Conservation (phyloP, 2,888 invertebrate species). For the Drosophila engyochracea region DNA sequence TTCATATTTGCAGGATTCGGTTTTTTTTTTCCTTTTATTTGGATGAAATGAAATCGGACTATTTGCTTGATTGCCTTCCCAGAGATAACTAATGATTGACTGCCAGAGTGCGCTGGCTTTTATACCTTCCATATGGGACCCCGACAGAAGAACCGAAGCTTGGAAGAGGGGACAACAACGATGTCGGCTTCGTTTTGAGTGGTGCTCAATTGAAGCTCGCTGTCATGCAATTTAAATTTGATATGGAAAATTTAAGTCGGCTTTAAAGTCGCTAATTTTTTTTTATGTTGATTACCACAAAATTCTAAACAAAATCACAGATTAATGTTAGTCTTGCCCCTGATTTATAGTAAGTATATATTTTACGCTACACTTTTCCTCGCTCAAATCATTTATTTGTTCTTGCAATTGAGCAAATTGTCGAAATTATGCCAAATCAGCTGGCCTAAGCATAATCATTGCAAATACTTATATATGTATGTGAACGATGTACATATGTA, state of each 20-base stretch:
- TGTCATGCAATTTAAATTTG: conserved; percentile 52
- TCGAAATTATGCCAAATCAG: conserved; percentile 34
- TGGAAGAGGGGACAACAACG: conserved; percentile 28
- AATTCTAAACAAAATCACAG: conserved; percentile 23
- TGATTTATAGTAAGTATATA: conserved; percentile 7
- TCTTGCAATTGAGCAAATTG: conserved; percentile 40
- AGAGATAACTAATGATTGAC: conserved; percentile 63
- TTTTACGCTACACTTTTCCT: not conserved
- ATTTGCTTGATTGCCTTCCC: conserved; percentile 35
- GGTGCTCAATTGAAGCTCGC: conserved; percentile 72
- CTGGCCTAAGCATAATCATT: conserved; percentile 25
- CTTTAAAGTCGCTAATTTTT: conserved; percentile 28
- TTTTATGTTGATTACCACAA: conserved; percentile 3
- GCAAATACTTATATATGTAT: not conserved
- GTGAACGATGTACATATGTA: not conserved
- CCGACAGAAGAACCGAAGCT: conserved; percentile 8
- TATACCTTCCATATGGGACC: conserved; percentile 52
- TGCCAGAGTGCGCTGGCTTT: conserved; percentile 43
- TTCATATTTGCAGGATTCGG: conserved; percentile 77
- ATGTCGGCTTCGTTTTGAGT: conserved; percentile 51
- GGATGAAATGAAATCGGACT: conserved; percentile 15
- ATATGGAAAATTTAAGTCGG: conserved; percentile 41
- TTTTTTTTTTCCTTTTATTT: conserved; percentile 22
- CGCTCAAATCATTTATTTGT: conserved; percentile 23
- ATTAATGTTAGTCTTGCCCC: conserved; percentile 32